These are phyloP conservation scores for Notarius quadriscutis DNA, from an alignment of 2,113 vertebrate genomes.

Conservation along the genomic window DNA sequence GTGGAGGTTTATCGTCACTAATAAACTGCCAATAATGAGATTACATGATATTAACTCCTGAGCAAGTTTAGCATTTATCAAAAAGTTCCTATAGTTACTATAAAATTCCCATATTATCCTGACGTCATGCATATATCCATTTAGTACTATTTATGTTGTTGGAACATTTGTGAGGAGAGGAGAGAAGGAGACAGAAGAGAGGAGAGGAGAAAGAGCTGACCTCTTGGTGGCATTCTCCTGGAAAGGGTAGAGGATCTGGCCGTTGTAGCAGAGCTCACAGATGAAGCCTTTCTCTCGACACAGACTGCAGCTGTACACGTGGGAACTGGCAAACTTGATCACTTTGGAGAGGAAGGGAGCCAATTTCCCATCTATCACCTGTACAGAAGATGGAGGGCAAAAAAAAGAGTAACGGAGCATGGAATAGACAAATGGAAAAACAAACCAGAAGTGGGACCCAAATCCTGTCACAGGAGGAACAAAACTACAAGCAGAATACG, in stretches of 20 bases:
- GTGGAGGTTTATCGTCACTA: not conserved
- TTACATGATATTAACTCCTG: not conserved
- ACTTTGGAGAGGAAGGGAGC: constrained; percentile 95
- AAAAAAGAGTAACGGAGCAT: not conserved
- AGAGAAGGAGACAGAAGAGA: not conserved
- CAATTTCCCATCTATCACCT: constrained; percentile 97
- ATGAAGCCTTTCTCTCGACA: constrained; percentile 98
- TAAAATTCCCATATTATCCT: not conserved
- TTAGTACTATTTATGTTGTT: not conserved
- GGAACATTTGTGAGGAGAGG: not conserved
- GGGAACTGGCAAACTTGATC: constrained; percentile 95
- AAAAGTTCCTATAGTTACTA: not conserved
- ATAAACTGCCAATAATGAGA: not conserved
- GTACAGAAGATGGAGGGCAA: not conserved
- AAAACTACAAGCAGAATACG: not conserved
- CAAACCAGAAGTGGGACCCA: not conserved
- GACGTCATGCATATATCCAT: not conserved
- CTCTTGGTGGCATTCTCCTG: constrained; percentile 93
- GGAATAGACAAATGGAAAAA: not conserved
- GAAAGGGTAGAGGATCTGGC: constrained; percentile 96
- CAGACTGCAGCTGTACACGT: constrained; percentile 95
- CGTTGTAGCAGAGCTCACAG: constrained; percentile 95
- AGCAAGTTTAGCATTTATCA: not conserved
- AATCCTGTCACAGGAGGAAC: not conserved
- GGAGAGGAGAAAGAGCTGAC: constrained; percentile 62